phyloP scores from a whole-genome alignment of 2,113 vertebrate genomes.

The Chloroceryle aenea region DNA sequence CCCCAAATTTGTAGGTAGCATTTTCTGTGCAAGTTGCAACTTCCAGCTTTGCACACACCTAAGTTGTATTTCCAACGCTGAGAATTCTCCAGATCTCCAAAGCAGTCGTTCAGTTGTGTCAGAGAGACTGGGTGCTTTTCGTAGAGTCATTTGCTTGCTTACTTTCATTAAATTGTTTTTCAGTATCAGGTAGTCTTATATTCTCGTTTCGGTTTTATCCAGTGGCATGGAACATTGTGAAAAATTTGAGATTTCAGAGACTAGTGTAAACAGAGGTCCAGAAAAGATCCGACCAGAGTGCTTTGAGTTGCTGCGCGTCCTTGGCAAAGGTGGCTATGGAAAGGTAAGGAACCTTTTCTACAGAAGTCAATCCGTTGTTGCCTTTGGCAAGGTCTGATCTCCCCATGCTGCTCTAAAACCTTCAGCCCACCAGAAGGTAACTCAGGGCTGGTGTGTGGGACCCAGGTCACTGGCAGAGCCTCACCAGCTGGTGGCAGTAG shows the following conservation, averaged over 20 bases:
- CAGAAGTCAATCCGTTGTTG: too few species aligned
- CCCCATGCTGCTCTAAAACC: background rate
- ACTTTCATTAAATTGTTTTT: background rate
- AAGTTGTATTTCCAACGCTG: background rate
- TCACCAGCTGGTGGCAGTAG: background rate
- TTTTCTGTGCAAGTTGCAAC: background rate
- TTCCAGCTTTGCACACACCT: background rate
- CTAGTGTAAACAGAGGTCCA: conserved; percentile 96
- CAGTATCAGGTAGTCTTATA: background rate
- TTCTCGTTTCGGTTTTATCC: conserved; percentile 55
- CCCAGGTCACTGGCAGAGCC: background rate
- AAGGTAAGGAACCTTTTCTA: conserved; percentile 83
- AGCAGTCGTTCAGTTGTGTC: background rate
- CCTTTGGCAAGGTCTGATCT: background rate
- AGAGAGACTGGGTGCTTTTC: background rate
- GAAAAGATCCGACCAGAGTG: conserved; percentile 97
- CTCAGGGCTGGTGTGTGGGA: background rate
- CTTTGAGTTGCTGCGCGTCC: conserved; percentile 94
- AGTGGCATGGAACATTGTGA: conserved; percentile 98
- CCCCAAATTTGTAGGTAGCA: background rate
- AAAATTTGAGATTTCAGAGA: conserved; percentile 98
- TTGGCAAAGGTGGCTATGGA: conserved; percentile 97
- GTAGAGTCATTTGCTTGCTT: background rate
- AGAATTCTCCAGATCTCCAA: background rate
- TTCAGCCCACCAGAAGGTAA: background rate